Evolutionary conservation across 2,797 vertebrate species (phyloP).

Genomic region (Chelidonichthys spinosus): DNA sequence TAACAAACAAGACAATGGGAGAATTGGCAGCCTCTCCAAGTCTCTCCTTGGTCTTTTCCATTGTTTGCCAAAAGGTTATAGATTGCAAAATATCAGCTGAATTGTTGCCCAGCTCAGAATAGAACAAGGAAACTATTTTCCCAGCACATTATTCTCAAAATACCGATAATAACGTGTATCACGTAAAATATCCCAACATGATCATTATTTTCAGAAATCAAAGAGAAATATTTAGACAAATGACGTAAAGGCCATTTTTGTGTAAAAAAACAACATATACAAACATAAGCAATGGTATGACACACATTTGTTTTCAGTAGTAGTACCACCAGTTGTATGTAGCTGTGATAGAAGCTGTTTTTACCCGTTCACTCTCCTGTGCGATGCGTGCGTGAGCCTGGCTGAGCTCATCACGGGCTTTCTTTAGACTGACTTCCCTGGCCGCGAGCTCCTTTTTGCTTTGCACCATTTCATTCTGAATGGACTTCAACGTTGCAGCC

Average conservation of each 20-base stretch:
- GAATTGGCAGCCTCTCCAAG: conserved; percentile 3
- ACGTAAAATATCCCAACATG: conserved; percentile 8
- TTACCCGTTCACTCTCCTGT: conserved; percentile 83
- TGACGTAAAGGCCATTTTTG: conserved; percentile 26
- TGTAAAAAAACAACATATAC: not conserved
- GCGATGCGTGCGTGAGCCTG: conserved; percentile 65
- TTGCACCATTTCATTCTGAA: conserved; percentile 71
- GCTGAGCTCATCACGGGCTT: conserved; percentile 71
- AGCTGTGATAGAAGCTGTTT: conserved; percentile 3
- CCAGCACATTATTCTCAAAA: conserved; percentile 1
- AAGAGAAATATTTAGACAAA: conserved; percentile 37
- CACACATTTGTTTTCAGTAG: conserved; percentile 7
- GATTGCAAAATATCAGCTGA: conserved; percentile 1
- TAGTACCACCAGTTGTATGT: conserved; percentile 1
- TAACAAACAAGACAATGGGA: not conserved
- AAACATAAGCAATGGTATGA: not conserved
- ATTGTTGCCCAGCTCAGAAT: conserved; percentile 7
- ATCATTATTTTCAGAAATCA: conserved; percentile 11
- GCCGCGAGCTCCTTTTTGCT: conserved; percentile 74
- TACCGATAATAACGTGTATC: conserved; percentile 17
- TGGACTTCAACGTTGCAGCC: conserved; percentile 58
- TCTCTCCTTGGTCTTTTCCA: not conserved
- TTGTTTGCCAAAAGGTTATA: conserved; percentile 22
- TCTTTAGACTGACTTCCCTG: conserved; percentile 76
- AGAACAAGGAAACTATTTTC: conserved; percentile 9